phyloP scores from a whole-genome alignment of 1,140 invertebrate species.

The Hycleus cichorii region DNA sequence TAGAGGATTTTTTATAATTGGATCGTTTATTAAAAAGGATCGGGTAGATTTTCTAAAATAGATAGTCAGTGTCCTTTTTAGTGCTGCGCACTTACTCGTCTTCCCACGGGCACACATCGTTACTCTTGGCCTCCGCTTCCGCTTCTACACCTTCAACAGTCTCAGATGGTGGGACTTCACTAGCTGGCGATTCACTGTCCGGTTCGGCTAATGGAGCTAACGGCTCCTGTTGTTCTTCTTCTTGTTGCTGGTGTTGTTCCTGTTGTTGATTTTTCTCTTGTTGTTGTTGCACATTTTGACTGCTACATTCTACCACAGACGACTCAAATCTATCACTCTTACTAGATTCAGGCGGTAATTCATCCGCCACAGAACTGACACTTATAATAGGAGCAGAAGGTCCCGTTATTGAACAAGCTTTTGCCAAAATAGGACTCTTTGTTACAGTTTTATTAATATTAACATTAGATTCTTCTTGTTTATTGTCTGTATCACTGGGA shows the following conservation, averaged over 20 bases:
- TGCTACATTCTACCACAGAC: too few species aligned
- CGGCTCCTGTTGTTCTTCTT: slow-evolving; percentile 15
- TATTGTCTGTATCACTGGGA: slow-evolving; percentile 40
- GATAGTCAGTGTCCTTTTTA: too few species aligned
- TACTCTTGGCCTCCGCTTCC: slow-evolving; percentile 50
- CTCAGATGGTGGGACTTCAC: slow-evolving; percentile 35
- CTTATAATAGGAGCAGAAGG: slow-evolving; percentile 58
- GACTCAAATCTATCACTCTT: too few species aligned
- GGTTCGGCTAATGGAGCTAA: slow-evolving; percentile 56
- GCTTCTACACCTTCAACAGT: slow-evolving; percentile 11
- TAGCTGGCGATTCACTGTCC: slow-evolving; percentile 55
- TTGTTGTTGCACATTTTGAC: too few species aligned
- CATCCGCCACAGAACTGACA: slow-evolving; percentile 61
- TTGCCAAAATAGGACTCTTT: slow-evolving; percentile 37
- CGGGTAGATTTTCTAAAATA: too few species aligned
- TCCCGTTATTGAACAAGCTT: slow-evolving; percentile 37
- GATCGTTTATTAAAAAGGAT: too few species aligned
- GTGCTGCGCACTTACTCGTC: slow-evolving; percentile 65
- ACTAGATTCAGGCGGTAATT: slow-evolving; percentile 31
- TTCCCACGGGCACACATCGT: slow-evolving; percentile 81
- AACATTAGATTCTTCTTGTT: slow-evolving; percentile 17
- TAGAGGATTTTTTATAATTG: too few species aligned
- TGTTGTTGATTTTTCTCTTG: not conserved
- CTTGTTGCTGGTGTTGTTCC: not conserved
- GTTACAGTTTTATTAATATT: slow-evolving; percentile 32